Evolutionary conservation across 1,140 invertebrate genomes (phyloP).

Genomic region (Penaeus indicus): DNA sequence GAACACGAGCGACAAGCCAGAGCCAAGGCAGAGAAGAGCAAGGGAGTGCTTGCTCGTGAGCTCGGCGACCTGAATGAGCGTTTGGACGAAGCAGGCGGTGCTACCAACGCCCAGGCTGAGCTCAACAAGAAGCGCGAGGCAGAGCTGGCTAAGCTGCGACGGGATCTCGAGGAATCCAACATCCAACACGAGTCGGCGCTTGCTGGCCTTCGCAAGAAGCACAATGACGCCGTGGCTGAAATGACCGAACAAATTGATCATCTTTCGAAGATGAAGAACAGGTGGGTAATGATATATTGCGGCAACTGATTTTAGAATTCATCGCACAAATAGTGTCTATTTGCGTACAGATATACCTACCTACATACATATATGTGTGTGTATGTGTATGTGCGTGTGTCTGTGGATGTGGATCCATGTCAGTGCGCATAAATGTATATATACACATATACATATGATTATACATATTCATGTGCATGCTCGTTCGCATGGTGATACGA

Average conservation of each 20-base stretch:
- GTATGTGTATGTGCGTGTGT: too few relatives aligned
- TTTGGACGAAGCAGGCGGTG: conserved; percentile 52
- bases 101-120: conserved; percentile 52
- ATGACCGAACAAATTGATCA: conserved; percentile 58
- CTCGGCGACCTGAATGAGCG: conserved; percentile 52
- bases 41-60: conserved; percentile 67
- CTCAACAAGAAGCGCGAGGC: conserved; percentile 59
- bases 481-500: too few relatives aligned
- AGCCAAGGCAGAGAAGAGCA: conserved; percentile 73
- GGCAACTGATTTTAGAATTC: not conserved
- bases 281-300: not conserved
- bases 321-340: not conserved
- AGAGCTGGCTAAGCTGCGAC: conserved; percentile 54
- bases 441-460: too few relatives aligned
- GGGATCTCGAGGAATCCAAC: conserved; percentile 56
- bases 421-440: too few relatives aligned
- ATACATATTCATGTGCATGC: too few relatives aligned
- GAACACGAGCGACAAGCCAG: conserved; percentile 72
- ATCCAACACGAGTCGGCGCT: conserved; percentile 56
- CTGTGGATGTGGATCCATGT: too few relatives aligned
- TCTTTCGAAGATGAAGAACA: conserved; percentile 58
- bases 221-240: conserved; percentile 55
- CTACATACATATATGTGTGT: too few relatives aligned
- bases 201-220: conserved; percentile 51
- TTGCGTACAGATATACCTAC: too few relatives aligned